Evolutionary conservation across 2,797 vertebrate species (phyloP).

Genomic region (Lateolabrax maculatus): DNA sequence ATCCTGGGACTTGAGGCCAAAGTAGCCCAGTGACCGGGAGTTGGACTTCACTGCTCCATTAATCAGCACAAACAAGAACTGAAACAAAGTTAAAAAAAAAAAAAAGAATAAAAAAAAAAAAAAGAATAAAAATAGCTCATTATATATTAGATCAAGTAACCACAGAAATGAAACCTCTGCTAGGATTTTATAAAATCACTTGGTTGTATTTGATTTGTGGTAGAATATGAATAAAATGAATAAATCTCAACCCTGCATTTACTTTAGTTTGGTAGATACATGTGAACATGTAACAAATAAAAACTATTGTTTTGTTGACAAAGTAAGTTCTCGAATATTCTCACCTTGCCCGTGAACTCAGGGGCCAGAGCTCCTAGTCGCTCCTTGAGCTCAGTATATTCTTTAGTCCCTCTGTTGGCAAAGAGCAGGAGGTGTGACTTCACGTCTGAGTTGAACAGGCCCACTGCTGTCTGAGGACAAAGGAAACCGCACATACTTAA

Average conservation of each 20-base stretch:
- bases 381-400: slow-evolving; percentile 78
- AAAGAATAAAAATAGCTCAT: no score
- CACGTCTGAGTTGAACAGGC: slow-evolving; percentile 90
- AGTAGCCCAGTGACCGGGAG: slow-evolving; percentile 85
- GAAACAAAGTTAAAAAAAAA: slow-evolving; percentile 61
- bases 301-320: not conserved
- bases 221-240: slow-evolving; percentile 5
- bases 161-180: not conserved
- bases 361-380: slow-evolving; percentile 83
- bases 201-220: not conserved
- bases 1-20: slow-evolving; percentile 88
- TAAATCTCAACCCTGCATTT: not conserved
- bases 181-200: not conserved
- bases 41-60: slow-evolving; percentile 88
- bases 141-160: not conserved
- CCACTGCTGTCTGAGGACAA: slow-evolving; percentile 86
- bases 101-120: no score
- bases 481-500: not conserved
- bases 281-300: not conserved
- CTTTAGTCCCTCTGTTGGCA: slow-evolving; percentile 86
- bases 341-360: slow-evolving; percentile 84
- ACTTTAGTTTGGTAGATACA: not conserved
- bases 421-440: slow-evolving; percentile 91
- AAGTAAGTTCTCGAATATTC: not conserved
- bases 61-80: slow-evolving; percentile 94